Evolutionary conservation across 2,113 vertebrate species (phyloP).

Genomic region (Rhombomys opimus): DNA sequence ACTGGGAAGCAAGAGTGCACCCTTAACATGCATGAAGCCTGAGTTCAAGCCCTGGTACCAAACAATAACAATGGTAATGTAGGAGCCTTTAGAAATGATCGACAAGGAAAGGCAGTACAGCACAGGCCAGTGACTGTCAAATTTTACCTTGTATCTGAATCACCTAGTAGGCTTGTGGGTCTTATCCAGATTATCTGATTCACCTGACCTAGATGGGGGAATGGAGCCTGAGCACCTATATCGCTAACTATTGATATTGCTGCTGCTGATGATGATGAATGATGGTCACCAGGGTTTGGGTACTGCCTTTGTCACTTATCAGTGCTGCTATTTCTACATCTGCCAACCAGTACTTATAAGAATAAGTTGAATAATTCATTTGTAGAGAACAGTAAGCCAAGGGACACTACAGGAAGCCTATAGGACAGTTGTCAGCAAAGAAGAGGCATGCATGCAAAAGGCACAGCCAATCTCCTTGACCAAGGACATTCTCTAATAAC

Average conservation of each 20-base stretch:
- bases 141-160: neutral
- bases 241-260: neutral
- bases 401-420: neutral
- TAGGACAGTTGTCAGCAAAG: neutral
- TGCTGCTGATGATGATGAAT: neutral
- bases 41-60: neutral
- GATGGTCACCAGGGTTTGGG: neutral
- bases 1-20: neutral
- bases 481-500: constrained; percentile 25
- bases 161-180: neutral
- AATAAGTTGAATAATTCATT: neutral
- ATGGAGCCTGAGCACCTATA: neutral
- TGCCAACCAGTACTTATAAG: neutral
- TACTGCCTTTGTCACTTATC: neutral
- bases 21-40: neutral
- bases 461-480: neutral
- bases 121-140: neutral
- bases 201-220: neutral
- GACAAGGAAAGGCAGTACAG: neutral
- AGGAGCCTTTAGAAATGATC: neutral
- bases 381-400: neutral
- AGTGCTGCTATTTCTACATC: neutral
- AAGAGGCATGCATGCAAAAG: neutral
- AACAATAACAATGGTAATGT: no score
- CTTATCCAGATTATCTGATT: neutral